Percentiles rank a stretch among this genome's conserved stretches.
phyloP scores from a whole-genome alignment of 2,797 vertebrate species.

The Rhadinocentrus ornatus region DNA sequence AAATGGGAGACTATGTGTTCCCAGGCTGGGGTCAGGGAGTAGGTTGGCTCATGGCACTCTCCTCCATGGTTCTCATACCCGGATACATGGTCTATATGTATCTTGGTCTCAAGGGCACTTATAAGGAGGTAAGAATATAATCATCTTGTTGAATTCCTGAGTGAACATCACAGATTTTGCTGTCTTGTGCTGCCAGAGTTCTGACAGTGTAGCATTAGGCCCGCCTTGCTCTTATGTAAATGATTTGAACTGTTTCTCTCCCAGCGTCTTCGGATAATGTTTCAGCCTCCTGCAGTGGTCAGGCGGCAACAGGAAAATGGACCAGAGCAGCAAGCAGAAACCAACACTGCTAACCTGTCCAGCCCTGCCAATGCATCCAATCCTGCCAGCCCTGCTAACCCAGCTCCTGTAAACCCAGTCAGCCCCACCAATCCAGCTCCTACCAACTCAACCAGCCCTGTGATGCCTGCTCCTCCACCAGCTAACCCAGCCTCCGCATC shows the following conservation, averaged over 20 bases:
- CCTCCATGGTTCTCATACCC: conserved; percentile 98
- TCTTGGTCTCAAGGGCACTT: conserved; percentile 93
- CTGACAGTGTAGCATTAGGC: neutral
- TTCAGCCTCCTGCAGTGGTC: conserved; percentile 88
- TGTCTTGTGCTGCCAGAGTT: neutral
- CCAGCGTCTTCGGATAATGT: conserved; percentile 96
- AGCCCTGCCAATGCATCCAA: conserved; percentile 63
- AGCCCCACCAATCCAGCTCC: conserved; percentile 56
- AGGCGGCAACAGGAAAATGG: conserved; percentile 89
- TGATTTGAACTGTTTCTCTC: conserved; percentile 15
- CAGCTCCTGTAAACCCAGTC: conserved; percentile 45
- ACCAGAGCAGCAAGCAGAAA: conserved; percentile 91
- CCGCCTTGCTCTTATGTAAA: conserved; percentile 2
- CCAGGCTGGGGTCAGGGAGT: conserved; percentile 98
- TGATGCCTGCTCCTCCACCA: conserved; percentile 39
- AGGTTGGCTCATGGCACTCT: conserved; percentile 98
- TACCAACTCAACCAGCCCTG: conserved; percentile 56
- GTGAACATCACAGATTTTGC: conserved; percentile 2
- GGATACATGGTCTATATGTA: conserved; percentile 99
- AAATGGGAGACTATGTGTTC: conserved; percentile 95
- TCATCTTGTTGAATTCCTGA: neutral
- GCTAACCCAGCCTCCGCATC: conserved; percentile 48
- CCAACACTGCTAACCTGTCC: conserved; percentile 74
- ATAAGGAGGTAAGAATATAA: conserved; percentile 91
- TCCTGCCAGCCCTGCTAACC: conserved; percentile 49